These are phyloP conservation scores for Sebastes vulpes DNA, from an alignment of 2,797 vertebrate species.

Conservation along the genomic window DNA sequence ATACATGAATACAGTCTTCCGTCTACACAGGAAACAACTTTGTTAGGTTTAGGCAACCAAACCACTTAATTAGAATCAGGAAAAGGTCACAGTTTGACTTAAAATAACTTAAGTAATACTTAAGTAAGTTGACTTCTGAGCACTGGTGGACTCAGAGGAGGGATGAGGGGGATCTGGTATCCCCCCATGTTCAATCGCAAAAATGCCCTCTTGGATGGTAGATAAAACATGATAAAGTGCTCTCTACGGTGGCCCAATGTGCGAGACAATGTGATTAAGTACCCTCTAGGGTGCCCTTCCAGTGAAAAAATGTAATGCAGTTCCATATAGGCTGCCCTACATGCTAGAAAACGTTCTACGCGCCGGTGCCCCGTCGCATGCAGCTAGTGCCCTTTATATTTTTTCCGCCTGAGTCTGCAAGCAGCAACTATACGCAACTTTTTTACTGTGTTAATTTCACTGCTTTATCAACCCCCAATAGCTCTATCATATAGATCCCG, in stretches of 20 bases:
- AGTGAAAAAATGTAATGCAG: background rate
- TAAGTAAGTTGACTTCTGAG: too few species aligned
- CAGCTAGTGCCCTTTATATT: background rate
- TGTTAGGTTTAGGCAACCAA: too few species aligned
- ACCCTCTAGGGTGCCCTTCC: background rate
- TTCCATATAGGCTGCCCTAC: background rate
- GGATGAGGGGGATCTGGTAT: too few species aligned
- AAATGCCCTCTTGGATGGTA: too few species aligned
- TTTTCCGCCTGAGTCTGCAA: background rate
- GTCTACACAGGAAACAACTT: background rate
- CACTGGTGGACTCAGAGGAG: too few species aligned
- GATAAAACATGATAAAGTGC: too few species aligned
- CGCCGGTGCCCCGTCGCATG: background rate
- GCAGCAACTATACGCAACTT: background rate
- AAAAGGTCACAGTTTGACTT: too few species aligned
- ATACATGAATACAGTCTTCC: too few species aligned
- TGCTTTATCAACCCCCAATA: background rate
- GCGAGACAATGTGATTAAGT: background rate
- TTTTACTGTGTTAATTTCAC: background rate
- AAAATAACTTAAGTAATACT: too few species aligned
- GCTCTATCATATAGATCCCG: background rate
- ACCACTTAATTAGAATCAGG: too few species aligned
- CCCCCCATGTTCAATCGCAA: too few species aligned
- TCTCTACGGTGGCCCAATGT: background rate
- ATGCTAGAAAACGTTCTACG: background rate